Base-by-base conservation (phyloP, 2,888 invertebrate genomes). In the Drosophila testacea region DNA sequence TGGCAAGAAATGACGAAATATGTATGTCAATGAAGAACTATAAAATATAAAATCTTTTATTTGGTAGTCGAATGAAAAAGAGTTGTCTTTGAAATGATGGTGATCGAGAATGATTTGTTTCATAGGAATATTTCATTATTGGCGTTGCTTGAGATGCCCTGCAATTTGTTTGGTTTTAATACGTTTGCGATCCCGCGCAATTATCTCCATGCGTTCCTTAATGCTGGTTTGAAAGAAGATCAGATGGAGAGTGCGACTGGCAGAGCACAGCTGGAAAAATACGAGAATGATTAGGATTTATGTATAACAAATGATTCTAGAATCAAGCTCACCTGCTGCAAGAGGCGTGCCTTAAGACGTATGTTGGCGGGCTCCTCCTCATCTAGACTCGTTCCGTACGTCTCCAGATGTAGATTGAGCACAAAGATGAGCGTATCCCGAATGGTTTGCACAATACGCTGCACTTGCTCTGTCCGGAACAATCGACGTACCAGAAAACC, bases 401-500 rank as follows among this genome's bases (percentile, higher is more conserved):
- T 90, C 69, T 92, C 92, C 57, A 91, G 55, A 50, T 92, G 92
- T 30, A 92, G 75, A 63, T 90, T 91, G 13, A 92, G 77, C 59
- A 92, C 92, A 79, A 92, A 92, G 52, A 92, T 85, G 16, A 92
- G 73, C 0, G 92, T 92, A 54, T 92, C 92, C 42, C 86, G 89
- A 63, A 92, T 92, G n/a, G 92, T 92, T 64, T 91, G 90, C 0
- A 92, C 96, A 16, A 97, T 94, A 63, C 94, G 94, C 91, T 96
- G 96, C 11, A 98, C 96, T 81, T 96, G 95, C 83, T 96, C 96
- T 0, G 98, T 97, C 82, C 94, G 94, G 93, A 98, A 94, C 57
- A 98, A 93, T 46, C 97, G 94, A 52, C 98, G 94, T 27, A 96
- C 95, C 60, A 98, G 93, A 91, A 95, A 98, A 0, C 98, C 98